A percentile compares a stretch with the other conserved stretches of the same genome.
Conservation (phyloP, 1,140 invertebrate species). For the Caenorhabditis elegans region WBcel235 BX284605.5:20655501-20656000, state of each 20-base stretch:
- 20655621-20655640: too few species aligned
- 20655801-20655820: too few species aligned
- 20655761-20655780: too few species aligned
- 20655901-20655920: conserved; percentile 40
- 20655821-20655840: conserved; percentile 19
- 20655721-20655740: too few species aligned
- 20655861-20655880: conserved; percentile 48
- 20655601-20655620: too few species aligned
- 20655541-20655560: background rate
- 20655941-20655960: conserved; percentile 45
- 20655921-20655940: conserved; percentile 45
- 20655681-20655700: too few species aligned
- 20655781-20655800: too few species aligned
- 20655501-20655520: background rate
- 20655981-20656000: background rate
- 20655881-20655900: conserved; percentile 46
- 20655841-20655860: conserved; percentile 44
- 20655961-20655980: conserved; percentile 29
- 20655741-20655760: too few species aligned
- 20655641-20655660: too few species aligned
- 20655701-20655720: too few species aligned
- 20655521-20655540: too few species aligned
- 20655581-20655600: background rate
- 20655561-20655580: background rate
- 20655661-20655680: too few species aligned